Percentiles rank a stretch among this genome's conserved stretches.
Conservation (phyloP, 1,140 invertebrate genomes). For the Caenorhabditis latens region DNA sequence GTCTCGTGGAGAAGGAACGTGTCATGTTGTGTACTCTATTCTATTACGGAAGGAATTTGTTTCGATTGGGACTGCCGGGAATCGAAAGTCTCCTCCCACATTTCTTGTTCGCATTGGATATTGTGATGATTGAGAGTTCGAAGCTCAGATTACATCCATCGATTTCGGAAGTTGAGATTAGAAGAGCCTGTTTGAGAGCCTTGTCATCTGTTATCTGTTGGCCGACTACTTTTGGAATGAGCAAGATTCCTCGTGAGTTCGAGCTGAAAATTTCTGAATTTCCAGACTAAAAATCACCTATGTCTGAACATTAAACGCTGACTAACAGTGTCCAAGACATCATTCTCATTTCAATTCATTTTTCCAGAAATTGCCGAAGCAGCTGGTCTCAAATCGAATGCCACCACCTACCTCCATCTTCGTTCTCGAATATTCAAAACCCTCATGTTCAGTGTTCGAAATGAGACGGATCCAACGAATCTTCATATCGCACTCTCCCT, state of each 20-base stretch:
- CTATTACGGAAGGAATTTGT: constrained; percentile 81
- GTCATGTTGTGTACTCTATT: constrained; percentile 76
- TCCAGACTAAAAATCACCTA: neutral
- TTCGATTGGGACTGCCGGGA: constrained; percentile 91
- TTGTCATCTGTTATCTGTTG: constrained; percentile 73
- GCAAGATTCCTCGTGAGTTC: constrained; percentile 63
- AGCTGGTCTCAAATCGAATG: constrained; percentile 51
- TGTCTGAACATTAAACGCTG: neutral
- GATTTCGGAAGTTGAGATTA: constrained; percentile 74
- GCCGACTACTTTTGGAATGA: constrained; percentile 74
- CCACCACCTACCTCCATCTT: constrained; percentile 84
- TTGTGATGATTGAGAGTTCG: constrained; percentile 86
- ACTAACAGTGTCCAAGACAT: neutral
- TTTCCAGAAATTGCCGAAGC: constrained; percentile 56
- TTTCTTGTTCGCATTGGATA: constrained; percentile 89
- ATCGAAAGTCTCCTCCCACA: constrained; percentile 90
- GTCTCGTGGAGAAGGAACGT: constrained; percentile 81
- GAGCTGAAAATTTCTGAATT: neutral
- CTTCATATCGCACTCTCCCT: constrained; percentile 86
- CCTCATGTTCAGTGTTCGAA: constrained; percentile 87
- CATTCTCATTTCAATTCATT: neutral
- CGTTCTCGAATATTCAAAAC: constrained; percentile 88
- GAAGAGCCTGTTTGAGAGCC: constrained; percentile 71
- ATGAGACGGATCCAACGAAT: constrained; percentile 88
- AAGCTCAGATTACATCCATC: constrained; percentile 77